Percentiles rank a stretch among this genome's conserved stretches.
phyloP scores from a whole-genome alignment of 2,797 vertebrate genomes.

The Knipowitschia caucasica region DNA sequence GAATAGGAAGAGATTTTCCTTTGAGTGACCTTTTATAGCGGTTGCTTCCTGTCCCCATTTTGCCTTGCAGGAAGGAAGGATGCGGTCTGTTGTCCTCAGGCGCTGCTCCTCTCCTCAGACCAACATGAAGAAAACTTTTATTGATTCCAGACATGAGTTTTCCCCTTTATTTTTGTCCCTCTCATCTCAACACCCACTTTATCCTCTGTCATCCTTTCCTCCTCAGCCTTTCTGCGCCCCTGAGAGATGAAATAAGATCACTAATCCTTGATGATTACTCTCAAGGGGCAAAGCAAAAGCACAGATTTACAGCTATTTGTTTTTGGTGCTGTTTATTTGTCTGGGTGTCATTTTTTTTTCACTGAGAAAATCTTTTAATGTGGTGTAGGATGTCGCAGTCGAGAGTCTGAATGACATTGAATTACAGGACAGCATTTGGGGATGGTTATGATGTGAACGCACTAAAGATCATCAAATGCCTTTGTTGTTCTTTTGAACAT shows the following conservation, averaged over 20 bases:
- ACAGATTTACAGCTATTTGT: constrained; percentile 47
- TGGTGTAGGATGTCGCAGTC: constrained; percentile 48
- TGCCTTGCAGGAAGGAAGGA: constrained; percentile 84
- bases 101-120: constrained; percentile 58
- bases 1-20: constrained; percentile 59
- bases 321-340: constrained; percentile 52
- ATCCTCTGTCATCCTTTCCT: constrained; percentile 41
- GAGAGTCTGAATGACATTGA: constrained; percentile 65
- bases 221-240: constrained; percentile 20
- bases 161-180: constrained; percentile 34
- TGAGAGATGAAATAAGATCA: constrained; percentile 72
- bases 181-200: constrained; percentile 42
- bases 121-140: constrained; percentile 69
- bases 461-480: constrained; percentile 41
- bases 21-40: constrained; percentile 71
- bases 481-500: constrained; percentile 57
- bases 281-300: constrained; percentile 24
- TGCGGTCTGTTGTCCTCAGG: constrained; percentile 82
- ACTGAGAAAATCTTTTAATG: constrained; percentile 54
- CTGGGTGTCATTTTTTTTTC: constrained; percentile 51
- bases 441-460: constrained; percentile 56
- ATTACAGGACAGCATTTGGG: constrained; percentile 69
- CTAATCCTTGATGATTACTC: constrained; percentile 29
- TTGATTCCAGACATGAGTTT: constrained; percentile 81
- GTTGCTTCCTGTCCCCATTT: constrained; percentile 74